phyloP scores from a whole-genome alignment of 2,888 invertebrate species.

The Papilio protenor region DNA sequence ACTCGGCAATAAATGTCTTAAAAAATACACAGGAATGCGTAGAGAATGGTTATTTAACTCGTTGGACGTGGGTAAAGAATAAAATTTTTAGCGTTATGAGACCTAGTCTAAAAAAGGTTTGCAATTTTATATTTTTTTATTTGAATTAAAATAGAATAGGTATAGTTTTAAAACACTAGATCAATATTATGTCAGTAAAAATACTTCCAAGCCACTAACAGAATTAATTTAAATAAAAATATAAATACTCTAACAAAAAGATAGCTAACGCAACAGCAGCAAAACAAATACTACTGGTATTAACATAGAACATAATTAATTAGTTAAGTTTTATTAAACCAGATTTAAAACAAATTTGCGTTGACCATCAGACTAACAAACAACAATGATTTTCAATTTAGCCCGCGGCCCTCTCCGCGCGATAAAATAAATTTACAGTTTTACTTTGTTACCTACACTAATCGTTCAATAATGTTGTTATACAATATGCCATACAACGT shows the following conservation, averaged over 20 bases:
- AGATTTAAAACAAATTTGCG: slow-evolving; percentile 31
- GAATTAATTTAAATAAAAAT: background rate
- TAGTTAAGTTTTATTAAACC: slow-evolving; percentile 38
- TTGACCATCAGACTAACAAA: slow-evolving; percentile 36
- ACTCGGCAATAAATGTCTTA: background rate
- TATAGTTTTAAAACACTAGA: too few species aligned
- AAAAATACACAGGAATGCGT: background rate
- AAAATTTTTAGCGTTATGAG: background rate
- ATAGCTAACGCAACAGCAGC: background rate
- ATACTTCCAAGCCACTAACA: too few species aligned
- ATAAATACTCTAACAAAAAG: background rate
- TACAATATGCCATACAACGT: slow-evolving; percentile 16
- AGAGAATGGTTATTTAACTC: background rate
- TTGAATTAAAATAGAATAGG: too few species aligned
- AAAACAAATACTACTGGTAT: background rate
- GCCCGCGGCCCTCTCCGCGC: slow-evolving; percentile 33
- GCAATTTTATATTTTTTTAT: too few species aligned
- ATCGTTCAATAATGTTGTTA: slow-evolving; percentile 39
- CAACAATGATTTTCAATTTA: slow-evolving; percentile 43
- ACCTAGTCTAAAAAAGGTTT: background rate
- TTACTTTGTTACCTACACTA: slow-evolving; percentile 39
- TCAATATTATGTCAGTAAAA: too few species aligned
- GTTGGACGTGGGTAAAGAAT: background rate
- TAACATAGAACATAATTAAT: slow-evolving; percentile 22
- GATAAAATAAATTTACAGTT: slow-evolving; percentile 38